Base-by-base conservation (phyloP, 2,797 vertebrate genomes). In the Ibycter americanus region DNA sequence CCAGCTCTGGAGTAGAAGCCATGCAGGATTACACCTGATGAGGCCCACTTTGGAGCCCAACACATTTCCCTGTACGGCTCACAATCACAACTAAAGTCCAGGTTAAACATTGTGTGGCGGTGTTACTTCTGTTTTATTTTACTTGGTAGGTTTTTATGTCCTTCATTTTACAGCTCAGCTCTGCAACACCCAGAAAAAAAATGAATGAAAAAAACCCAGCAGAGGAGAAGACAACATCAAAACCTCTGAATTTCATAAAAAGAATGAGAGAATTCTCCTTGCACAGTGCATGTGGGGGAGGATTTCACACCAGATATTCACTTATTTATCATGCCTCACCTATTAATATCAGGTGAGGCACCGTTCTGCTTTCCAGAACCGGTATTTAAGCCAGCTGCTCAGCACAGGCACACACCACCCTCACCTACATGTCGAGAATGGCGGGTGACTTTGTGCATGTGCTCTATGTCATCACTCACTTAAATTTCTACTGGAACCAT, bases 271-370 rank as follows among this genome's bases (percentile, higher is more conserved):
- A 90, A 95, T 83, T 88, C 38, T 91, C 32, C 61, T 68, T 56
- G 51, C 8, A 72, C 31, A 22, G 58, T 8, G 34, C 25, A 27
- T 42, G 29, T 9, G 31, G 49, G 62, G 46, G 65, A 63, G 34
- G 47, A 89, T 80, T 90, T 93, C 78, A 85, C 29, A 70, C 32
- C 46, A 90, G 63, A 79, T 90, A 94, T 36, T 87, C 66, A 89
- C 46, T 95, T 92, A 92, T 94, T 96, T 95, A 94, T 93, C 67
- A 73, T 22, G 78, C 63, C 82, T 93, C 0, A 5, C 74, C 90
- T 92, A 55, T 71, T 77, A 93, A 59, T 85, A 95, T 83, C 74
- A 96, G 92, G 95, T 85, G 78, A 94, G 74, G 59, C 78, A 87
- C 52, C 15, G 3, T 42, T 77, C 83, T 67, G 34, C 66, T 81